These are phyloP conservation scores for Cyclopterus lumpus DNA, from an alignment of 2,797 vertebrate species.

Conservation along the genomic window DNA sequence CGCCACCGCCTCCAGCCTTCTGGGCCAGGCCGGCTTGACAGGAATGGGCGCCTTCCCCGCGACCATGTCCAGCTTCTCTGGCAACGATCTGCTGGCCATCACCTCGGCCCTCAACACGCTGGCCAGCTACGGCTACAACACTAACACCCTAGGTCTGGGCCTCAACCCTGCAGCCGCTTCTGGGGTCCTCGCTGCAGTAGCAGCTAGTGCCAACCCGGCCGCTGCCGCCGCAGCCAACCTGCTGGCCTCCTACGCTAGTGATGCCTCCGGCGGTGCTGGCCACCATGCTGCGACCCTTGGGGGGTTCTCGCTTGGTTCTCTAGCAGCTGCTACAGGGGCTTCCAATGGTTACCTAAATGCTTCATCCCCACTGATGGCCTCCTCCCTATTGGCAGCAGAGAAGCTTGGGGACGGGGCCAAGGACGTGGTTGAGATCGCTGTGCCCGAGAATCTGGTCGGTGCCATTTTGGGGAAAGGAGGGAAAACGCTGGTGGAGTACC, in stretches of 20 bases:
- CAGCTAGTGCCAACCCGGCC: conserved; percentile 92
- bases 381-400: conserved; percentile 91
- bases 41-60: conserved; percentile 91
- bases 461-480: conserved; percentile 97
- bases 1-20: conserved; percentile 89
- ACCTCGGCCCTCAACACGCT: conserved; percentile 95
- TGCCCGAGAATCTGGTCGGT: conserved; percentile 96
- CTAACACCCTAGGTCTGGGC: conserved; percentile 92
- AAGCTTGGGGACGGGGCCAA: conserved; percentile 93
- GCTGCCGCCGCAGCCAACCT: conserved; percentile 93
- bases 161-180: conserved; percentile 93
- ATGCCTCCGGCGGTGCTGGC: conserved; percentile 85
- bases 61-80: conserved; percentile 91
- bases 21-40: conserved; percentile 90
- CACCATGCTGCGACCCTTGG: conserved; percentile 86
- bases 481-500: conserved; percentile 97
- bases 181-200: conserved; percentile 91
- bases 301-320: conserved; percentile 90
- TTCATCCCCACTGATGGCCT: conserved; percentile 90
- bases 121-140: conserved; percentile 97
- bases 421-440: conserved; percentile 96
- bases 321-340: conserved; percentile 89
- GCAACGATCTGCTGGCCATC: conserved; percentile 95
- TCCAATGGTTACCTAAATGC: conserved; percentile 93
- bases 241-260: conserved; percentile 91